Base-by-base conservation (phyloP, 2,888 invertebrate species). In the Zeuzera pyrina region DNA sequence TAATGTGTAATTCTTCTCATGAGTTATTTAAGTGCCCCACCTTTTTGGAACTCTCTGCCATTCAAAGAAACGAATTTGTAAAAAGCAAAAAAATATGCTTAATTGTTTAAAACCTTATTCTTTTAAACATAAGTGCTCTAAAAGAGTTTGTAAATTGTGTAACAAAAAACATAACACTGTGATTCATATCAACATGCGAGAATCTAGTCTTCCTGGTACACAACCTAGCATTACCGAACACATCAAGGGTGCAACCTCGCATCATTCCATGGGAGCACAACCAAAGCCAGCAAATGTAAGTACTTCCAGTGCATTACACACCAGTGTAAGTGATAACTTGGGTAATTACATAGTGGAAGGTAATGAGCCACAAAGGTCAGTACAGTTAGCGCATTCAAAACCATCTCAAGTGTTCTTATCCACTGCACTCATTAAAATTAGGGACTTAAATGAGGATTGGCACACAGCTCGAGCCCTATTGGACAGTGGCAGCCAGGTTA, bases 341-440 rank as follows among this genome's bases (percentile, higher is more conserved):
- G n/a, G n/a, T n/a, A n/a, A n/a, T n/a, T n/a, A n/a, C n/a, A n/a
- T n/a, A n/a, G n/a, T n/a, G n/a, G n/a, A n/a, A n/a, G n/a, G n/a
- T n/a, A n/a, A n/a, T n/a, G n/a, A n/a, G n/a, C n/a, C n/a, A n/a
- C n/a, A n/a, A n/a, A n/a, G n/a, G n/a, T n/a, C n/a, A n/a, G n/a
- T n/a, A n/a, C n/a, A n/a, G n/a, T n/a, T n/a, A n/a, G n/a, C n/a
- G n/a, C 24, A 28, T 15, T 15, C 15, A 23, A 15, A n/a, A 6
- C 7, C 14, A 14, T 13, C n/a, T n/a, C 14, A 27, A 14, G 15
- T 24, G 7, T 12, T 29, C 11, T 23, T 24, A 3, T 33, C 29
- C 10, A 41, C 41, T 34, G 38, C 38, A n/a, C 12, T 38, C 1
- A 33, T 38, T 13, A 27, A 30, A 21, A 22, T 39, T 8, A 34